phyloP scores from a whole-genome alignment of 2,797 vertebrate genomes.

The Ctenopoma multispine region DNA sequence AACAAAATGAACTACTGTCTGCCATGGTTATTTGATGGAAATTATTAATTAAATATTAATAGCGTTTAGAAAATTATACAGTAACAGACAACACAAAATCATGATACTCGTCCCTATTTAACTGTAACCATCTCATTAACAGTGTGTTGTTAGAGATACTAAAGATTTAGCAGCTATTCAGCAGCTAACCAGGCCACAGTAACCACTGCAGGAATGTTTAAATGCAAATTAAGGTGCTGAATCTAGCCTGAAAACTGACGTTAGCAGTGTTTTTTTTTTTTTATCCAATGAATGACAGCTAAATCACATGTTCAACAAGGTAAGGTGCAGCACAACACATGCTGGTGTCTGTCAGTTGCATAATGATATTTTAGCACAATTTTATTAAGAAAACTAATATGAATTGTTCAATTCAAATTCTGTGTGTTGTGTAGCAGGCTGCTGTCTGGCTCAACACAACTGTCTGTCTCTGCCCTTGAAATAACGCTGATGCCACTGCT shows the following conservation, averaged over 20 bases:
- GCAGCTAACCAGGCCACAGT: not conserved
- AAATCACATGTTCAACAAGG: not conserved
- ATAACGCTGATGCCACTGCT: not conserved
- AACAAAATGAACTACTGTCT: too few species aligned
- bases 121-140: not conserved
- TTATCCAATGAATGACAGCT: not conserved
- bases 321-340: not conserved
- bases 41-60: too few species aligned
- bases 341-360: not conserved
- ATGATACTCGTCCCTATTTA: too few species aligned
- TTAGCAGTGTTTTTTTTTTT: not conserved
- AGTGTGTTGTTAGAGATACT: not conserved
- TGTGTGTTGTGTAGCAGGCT: not conserved
- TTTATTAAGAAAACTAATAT: not conserved
- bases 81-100: too few species aligned
- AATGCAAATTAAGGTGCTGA: not conserved
- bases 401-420: not conserved
- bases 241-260: not conserved
- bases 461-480: not conserved
- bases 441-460: slow-evolving; percentile 7
- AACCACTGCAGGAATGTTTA: not conserved
- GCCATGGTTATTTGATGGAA: too few species aligned
- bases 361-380: not conserved
- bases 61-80: too few species aligned
- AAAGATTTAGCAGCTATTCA: slow-evolving; percentile 7